phyloP scores from a whole-genome alignment of 2,888 invertebrate genomes.

The Byasa hedistus region DNA sequence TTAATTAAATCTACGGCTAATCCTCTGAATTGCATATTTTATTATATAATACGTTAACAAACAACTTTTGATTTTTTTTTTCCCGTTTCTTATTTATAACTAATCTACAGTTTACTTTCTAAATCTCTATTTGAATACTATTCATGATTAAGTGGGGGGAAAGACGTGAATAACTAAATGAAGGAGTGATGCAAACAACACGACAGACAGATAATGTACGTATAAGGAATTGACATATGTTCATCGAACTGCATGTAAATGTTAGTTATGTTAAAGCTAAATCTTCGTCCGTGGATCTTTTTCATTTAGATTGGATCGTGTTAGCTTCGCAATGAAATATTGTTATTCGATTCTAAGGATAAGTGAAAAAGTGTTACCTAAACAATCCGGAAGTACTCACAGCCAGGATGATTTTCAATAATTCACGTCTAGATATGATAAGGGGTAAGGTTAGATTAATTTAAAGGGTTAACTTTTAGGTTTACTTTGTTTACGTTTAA shows the following conservation, averaged over 20 bases:
- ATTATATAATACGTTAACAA: constrained; percentile 72
- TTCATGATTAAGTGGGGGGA: constrained; percentile 63
- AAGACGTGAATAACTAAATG: constrained; percentile 37
- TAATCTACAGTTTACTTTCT: constrained; percentile 67
- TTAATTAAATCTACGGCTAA: constrained; percentile 65
- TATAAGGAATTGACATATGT: constrained; percentile 58
- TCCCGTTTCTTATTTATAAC: constrained; percentile 44
- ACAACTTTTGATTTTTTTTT: constrained; percentile 70
- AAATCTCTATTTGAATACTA: constrained; percentile 62
- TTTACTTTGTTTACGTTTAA: constrained; percentile 66
- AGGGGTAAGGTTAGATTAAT: constrained; percentile 60
- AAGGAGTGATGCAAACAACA: constrained; percentile 8
- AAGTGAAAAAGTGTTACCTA: constrained; percentile 58
- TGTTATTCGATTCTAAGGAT: constrained; percentile 42
- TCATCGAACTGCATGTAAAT: constrained; percentile 33
- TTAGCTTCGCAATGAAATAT: too few relatives aligned
- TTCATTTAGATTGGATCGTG: too few relatives aligned
- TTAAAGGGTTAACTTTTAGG: constrained; percentile 56
- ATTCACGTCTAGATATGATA: constrained; percentile 74
- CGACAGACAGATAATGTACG: constrained; percentile 38
- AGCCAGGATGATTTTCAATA: constrained; percentile 78
- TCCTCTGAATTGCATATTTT: constrained; percentile 78
- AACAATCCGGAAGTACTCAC: constrained; percentile 71
- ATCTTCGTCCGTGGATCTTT: constrained; percentile 58
- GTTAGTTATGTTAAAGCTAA: constrained; percentile 22